phyloP scores from a whole-genome alignment of 2,797 vertebrate genomes.

The Choloepus didactylus region DNA sequence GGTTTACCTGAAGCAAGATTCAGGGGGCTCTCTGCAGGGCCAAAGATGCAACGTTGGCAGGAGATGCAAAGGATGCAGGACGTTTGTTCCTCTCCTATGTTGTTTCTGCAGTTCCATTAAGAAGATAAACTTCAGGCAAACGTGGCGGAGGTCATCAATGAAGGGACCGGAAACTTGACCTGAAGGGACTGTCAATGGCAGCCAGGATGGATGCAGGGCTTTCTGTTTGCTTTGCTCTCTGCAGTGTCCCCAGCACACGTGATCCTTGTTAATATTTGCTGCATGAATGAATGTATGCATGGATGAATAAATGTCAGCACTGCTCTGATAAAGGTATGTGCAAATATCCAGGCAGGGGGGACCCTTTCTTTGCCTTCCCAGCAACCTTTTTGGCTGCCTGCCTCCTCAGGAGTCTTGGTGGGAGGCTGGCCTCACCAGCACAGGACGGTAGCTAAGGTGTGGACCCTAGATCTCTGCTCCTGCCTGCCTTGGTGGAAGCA shows the following conservation, averaged over 20 bases:
- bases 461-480: too few relatives aligned
- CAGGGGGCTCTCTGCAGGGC: fast-evolving
- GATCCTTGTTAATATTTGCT: not conserved
- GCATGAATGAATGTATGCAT: not conserved
- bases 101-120: not conserved
- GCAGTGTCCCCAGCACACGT: too few relatives aligned
- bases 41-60: not conserved
- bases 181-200: not conserved
- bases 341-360: not conserved
- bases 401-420: not conserved
- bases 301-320: not conserved
- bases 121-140: not conserved
- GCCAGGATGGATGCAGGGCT: not conserved
- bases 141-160: not conserved
- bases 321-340: not conserved
- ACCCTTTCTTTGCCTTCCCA: not conserved
- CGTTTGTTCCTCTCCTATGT: not conserved
- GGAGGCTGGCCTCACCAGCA: too few relatives aligned
- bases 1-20: not conserved
- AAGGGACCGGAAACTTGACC: not conserved
- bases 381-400: not conserved
- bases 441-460: too few relatives aligned
- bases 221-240: not conserved
- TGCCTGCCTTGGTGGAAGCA: fast-evolving
- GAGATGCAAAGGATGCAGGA: not conserved